phyloP scores from a whole-genome alignment of 2,113 vertebrate genomes.

The Poecilia latipinna region DNA sequence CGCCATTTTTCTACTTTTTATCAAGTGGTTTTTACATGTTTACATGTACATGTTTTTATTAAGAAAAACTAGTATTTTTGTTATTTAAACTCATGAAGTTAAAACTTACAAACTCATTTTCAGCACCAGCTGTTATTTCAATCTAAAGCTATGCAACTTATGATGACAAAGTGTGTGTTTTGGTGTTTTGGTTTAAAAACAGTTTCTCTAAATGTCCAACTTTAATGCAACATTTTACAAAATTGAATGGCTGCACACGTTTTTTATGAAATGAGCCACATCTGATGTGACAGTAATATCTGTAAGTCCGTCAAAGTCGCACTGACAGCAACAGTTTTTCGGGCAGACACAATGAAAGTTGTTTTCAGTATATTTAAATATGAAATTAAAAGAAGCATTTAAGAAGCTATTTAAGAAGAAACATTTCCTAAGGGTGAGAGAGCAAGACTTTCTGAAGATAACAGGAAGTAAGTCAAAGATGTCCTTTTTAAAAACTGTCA shows the following conservation, averaged over 20 bases:
- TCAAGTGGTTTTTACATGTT: background rate
- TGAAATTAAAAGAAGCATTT: no score
- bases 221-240: background rate
- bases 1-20: background rate
- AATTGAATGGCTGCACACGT: no score
- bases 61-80: background rate
- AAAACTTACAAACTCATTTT: background rate
- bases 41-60: background rate
- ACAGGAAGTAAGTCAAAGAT: no score
- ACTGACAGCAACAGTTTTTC: background rate
- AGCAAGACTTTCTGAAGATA: no score
- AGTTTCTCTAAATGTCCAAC: background rate
- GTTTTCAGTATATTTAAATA: background rate
- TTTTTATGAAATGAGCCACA: no score
- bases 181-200: background rate
- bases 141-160: background rate
- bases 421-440: background rate
- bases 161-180: background rate
- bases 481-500: no score
- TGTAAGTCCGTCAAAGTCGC: background rate
- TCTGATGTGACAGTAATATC: no score
- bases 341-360: background rate
- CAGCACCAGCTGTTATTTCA: background rate
- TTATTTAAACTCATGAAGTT: background rate
- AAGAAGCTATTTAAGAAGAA: background rate